phyloP scores from a whole-genome alignment of 1,140 invertebrate genomes.

The Epicauta chinensis region DNA sequence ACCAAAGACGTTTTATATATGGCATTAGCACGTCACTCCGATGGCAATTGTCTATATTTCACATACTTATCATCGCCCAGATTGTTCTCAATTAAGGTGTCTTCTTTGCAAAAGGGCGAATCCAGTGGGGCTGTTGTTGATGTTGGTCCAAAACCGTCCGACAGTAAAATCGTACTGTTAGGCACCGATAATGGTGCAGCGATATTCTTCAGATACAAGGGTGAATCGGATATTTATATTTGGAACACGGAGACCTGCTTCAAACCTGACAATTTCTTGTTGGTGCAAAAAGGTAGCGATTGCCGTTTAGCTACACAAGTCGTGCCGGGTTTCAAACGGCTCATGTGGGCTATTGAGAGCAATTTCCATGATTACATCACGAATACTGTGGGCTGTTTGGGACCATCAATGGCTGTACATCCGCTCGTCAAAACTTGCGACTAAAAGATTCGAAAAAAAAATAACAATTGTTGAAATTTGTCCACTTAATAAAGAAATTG shows the following conservation, averaged over 20 bases:
- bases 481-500: too few species aligned
- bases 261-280: constrained; percentile 47
- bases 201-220: constrained; percentile 54
- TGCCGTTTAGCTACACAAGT: constrained; percentile 55
- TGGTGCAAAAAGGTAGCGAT: constrained; percentile 52
- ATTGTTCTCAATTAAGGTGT: constrained; percentile 51
- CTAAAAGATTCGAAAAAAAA: too few species aligned
- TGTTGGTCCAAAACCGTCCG: constrained; percentile 48
- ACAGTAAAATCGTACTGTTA: constrained; percentile 49
- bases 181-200: constrained; percentile 53
- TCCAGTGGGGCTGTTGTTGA: constrained; percentile 48
- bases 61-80: constrained; percentile 51
- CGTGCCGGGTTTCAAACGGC: constrained; percentile 49
- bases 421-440: constrained; percentile 38
- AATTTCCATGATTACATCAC: constrained; percentile 59
- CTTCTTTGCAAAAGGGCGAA: constrained; percentile 46
- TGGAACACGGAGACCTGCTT: constrained; percentile 55
- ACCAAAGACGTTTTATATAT: constrained; percentile 53
- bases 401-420: constrained; percentile 41
- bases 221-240: constrained; percentile 54
- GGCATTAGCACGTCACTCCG: constrained; percentile 45
- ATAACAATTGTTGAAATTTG: constrained; percentile 2
- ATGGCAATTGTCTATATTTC: constrained; percentile 51
- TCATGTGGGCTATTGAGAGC: constrained; percentile 57
- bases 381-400: constrained; percentile 50